Evolutionary conservation across 1,140 invertebrate genomes (phyloP), one percentile per base, ranked within the genome.

Genomic region (Antheraea mylitta): DNA sequence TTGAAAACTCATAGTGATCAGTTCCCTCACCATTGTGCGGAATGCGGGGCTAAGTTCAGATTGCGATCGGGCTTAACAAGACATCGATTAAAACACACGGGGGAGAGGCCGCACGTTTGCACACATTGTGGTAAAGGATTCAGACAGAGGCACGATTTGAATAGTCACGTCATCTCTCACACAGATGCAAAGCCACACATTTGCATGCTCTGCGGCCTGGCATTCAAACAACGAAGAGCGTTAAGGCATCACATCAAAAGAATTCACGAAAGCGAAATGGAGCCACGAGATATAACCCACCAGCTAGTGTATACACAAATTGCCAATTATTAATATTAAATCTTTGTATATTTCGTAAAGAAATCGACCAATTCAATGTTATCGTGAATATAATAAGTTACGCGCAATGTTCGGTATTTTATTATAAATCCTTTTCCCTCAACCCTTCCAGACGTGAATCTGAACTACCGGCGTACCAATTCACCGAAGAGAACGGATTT

Each of bases 21-120:
- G 16, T 94, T 93, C 76, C 94, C 95, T 7, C 93, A 93, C 78
- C 87, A 90, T 38, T 96, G 95, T 81, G 90, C 83, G 0, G 87
- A 94, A 66, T 97, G 96, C 85, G 88, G 93, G 18, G 92, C 95
- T 58, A 89, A 90, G 42, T 96, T 95, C 78, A 87, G 94, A 45
- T 93, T 94, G 8, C 93, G 92, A 60, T 93, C 94, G 18, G 92
- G 94, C 0, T 80, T 95, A 16, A 80, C 93, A 67, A 75, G 94
- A 59, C 95, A 96, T 79, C 80, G 93, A 7, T 93, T 94, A 0
- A 93, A 93, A 64, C 96, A 96, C 81, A 95, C 94, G 0, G 94
- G 94, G 7, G 95, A 96, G 68, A 93, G 95, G 69, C 95, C 95
- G 4, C 95, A 94, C 84, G 85, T 85, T 6, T 96, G 96, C 80